A percentile compares a stretch with the other conserved stretches of the same genome.
Evolutionary conservation across 2,888 invertebrate species (phyloP).

Genomic region (Drosophila bunnanda): DNA sequence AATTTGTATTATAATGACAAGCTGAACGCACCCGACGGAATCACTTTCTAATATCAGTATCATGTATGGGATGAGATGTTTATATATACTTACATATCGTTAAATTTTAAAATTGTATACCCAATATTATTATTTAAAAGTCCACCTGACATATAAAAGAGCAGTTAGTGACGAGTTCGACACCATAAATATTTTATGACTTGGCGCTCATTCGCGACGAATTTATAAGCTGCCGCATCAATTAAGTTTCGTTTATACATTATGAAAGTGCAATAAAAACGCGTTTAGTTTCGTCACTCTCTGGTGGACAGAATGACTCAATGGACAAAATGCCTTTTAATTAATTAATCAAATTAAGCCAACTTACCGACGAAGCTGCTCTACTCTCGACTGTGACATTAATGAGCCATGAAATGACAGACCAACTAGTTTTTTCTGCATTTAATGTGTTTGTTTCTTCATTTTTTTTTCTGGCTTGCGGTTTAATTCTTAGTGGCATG

Average conservation of each 20-base stretch:
- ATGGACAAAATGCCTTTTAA: conserved; percentile 21
- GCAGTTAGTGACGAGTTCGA: conserved; percentile 1
- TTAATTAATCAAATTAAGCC: conserved; percentile 46
- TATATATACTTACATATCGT: not conserved
- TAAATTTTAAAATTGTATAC: not conserved
- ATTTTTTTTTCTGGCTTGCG: conserved; percentile 21
- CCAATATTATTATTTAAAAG: not conserved
- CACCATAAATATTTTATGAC: conserved; percentile 24
- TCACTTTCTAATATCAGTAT: conserved; percentile 21
- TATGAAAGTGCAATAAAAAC: conserved; percentile 21
- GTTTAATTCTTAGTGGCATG: conserved; percentile 15
- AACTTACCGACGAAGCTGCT: conserved; percentile 26
- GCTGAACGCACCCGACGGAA: not conserved
- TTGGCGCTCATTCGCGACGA: not conserved
- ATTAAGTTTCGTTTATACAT: conserved; percentile 14
- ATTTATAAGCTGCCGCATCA: not conserved
- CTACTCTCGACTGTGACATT: conserved; percentile 50
- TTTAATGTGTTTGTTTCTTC: conserved; percentile 16
- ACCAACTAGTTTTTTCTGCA: conserved; percentile 62
- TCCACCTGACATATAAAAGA: not conserved
- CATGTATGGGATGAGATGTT: not conserved
- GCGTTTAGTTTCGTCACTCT: conserved; percentile 3
- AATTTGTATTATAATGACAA: not conserved
- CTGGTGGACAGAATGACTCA: not conserved
- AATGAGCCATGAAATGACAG: conserved; percentile 67